phyloP scores from a whole-genome alignment of 2,888 invertebrate genomes.

The Hedya salicella region DNA sequence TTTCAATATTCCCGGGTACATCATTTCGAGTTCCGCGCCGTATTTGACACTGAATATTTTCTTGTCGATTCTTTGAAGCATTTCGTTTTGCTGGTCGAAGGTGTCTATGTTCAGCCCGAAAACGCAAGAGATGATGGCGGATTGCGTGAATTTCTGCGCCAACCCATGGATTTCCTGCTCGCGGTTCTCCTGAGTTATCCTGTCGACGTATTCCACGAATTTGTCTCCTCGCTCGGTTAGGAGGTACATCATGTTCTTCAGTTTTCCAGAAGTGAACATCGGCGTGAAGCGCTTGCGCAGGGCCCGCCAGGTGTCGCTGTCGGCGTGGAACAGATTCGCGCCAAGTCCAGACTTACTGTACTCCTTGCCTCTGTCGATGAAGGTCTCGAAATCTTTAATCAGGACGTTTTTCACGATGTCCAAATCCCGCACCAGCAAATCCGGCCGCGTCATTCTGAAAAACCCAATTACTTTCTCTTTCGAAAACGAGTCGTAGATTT shows the following conservation, averaged over 20 bases:
- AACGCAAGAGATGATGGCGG: constrained; percentile 46
- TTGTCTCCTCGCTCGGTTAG: constrained; percentile 31
- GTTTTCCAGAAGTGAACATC: constrained; percentile 46
- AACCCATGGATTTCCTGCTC: constrained; percentile 32
- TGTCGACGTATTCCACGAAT: constrained; percentile 18
- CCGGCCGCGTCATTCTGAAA: constrained; percentile 44
- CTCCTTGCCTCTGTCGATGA: constrained; percentile 42
- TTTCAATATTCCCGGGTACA: constrained; percentile 40
- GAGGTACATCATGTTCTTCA: constrained; percentile 46
- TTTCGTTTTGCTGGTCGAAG: constrained; percentile 15
- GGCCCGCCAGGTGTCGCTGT: constrained; percentile 43
- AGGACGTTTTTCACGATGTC: constrained; percentile 47
- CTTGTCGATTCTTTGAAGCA: constrained; percentile 24
- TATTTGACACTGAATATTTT: constrained; percentile 27
- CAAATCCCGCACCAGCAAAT: constrained; percentile 45
- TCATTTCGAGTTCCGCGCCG: constrained; percentile 25
- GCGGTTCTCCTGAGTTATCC: background rate
- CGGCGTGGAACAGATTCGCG: constrained; percentile 41
- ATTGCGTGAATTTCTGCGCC: constrained; percentile 38
- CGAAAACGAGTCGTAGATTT: constrained; percentile 49
- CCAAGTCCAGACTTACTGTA: constrained; percentile 41
- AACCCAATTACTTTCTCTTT: constrained; percentile 54
- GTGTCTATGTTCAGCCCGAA: constrained; percentile 44
- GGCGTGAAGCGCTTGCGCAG: constrained; percentile 46
- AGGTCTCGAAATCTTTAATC: constrained; percentile 47